phyloP scores from a whole-genome alignment of 2,888 invertebrate genomes.

The Drosophila longiperda region DNA sequence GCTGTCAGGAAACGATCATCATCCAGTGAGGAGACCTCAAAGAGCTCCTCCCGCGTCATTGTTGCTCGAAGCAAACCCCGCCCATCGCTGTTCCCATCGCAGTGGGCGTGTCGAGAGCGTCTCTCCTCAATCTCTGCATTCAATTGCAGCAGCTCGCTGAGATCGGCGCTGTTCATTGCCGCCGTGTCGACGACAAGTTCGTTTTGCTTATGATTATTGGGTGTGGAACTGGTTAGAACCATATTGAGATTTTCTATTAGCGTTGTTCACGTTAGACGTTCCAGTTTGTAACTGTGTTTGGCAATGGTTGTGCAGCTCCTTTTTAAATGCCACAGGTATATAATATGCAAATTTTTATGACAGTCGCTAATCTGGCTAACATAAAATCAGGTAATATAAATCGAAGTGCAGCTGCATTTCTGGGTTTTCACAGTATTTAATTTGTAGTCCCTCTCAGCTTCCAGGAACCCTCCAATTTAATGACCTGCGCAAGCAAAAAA shows the following conservation, averaged over 20 bases:
- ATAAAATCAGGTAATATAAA: slow-evolving; percentile 38
- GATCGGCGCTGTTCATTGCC: slow-evolving; percentile 74
- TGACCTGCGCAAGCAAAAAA: slow-evolving; percentile 44
- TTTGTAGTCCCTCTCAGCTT: slow-evolving; percentile 36
- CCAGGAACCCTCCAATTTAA: slow-evolving; percentile 31
- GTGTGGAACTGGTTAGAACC: slow-evolving; percentile 74
- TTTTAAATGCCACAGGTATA: slow-evolving; percentile 47
- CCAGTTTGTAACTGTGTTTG: slow-evolving; percentile 63
- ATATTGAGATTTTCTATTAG: slow-evolving; percentile 44
- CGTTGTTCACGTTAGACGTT: slow-evolving; percentile 64
- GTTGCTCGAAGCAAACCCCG: slow-evolving; percentile 64
- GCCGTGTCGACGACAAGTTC: slow-evolving; percentile 74
- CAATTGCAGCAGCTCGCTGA: slow-evolving; percentile 70
- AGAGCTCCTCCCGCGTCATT: slow-evolving; percentile 77
- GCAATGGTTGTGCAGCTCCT: slow-evolving; percentile 12
- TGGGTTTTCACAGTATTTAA: slow-evolving; percentile 49
- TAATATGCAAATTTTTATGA: slow-evolving; percentile 22
- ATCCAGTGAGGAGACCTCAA: slow-evolving; percentile 74
- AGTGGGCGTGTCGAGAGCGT: slow-evolving; percentile 50
- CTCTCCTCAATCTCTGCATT: slow-evolving; percentile 76
- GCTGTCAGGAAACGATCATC: slow-evolving; percentile 75
- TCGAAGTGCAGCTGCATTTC: slow-evolving; percentile 46
- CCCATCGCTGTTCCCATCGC: slow-evolving; percentile 31
- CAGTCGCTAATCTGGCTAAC: slow-evolving; percentile 48
- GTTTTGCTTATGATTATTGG: slow-evolving; percentile 45